phyloP scores from a whole-genome alignment of 2,113 vertebrate genomes.

The Microcebus jonahi region DNA sequence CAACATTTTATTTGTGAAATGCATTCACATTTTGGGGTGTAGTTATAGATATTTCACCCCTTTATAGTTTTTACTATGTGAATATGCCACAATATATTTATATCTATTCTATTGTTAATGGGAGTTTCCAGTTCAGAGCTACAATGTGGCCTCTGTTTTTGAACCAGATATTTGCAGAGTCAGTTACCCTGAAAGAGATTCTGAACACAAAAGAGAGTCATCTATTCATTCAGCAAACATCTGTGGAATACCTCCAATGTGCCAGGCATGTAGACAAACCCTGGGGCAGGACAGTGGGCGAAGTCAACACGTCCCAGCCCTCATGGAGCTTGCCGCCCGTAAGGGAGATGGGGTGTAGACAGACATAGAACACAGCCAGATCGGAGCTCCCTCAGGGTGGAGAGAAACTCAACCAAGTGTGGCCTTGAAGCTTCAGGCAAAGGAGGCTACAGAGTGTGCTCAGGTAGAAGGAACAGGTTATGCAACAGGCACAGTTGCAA shows the following conservation, averaged over 20 bases:
- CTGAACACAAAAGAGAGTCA: not conserved
- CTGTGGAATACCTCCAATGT: not conserved
- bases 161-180: not conserved
- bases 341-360: not conserved
- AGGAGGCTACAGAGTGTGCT: not conserved
- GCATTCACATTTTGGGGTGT: not conserved
- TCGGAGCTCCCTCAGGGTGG: not conserved
- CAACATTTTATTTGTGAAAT: not conserved
- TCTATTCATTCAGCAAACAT: not conserved
- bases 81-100: not conserved
- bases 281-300: not conserved
- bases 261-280: not conserved
- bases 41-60: not conserved
- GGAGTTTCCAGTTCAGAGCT: not conserved
- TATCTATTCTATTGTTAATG: not conserved
- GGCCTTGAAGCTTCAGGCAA: not conserved
- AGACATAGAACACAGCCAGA: not conserved
- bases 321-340: accelerated
- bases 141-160: not conserved
- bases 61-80: not conserved
- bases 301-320: not conserved
- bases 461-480: not conserved
- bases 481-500: not conserved
- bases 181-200: not conserved
- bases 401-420: not conserved